A percentile compares a stretch with the other conserved stretches of the same genome.
These are phyloP conservation scores for Ceramica pisi DNA, from an alignment of 2,888 invertebrate species.

Conservation along the genomic window DNA sequence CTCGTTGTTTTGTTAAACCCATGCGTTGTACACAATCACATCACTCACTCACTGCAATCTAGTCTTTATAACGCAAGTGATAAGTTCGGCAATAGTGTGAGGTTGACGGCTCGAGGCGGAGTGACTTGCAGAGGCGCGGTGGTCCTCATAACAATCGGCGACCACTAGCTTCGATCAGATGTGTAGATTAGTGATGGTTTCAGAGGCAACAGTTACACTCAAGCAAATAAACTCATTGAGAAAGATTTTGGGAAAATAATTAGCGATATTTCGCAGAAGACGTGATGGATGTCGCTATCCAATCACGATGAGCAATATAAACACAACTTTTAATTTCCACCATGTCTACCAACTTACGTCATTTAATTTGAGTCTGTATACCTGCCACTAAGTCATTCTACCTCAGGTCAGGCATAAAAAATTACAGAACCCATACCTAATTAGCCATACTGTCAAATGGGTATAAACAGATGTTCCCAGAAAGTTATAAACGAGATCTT, in stretches of 20 bases:
- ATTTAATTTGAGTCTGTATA: too few species aligned
- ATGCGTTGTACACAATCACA: slow-evolving; percentile 65
- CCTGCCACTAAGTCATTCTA: too few species aligned
- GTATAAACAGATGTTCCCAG: too few species aligned
- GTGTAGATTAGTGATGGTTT: slow-evolving; percentile 48
- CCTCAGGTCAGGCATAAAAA: too few species aligned
- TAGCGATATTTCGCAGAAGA: too few species aligned
- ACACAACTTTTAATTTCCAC: not conserved
- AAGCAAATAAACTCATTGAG: not conserved
- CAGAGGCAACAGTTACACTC: slow-evolving; percentile 43
- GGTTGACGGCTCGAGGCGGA: slow-evolving; percentile 58
- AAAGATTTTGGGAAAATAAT: not conserved
- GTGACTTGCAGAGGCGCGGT: slow-evolving; percentile 88
- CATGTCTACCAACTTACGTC: too few species aligned
- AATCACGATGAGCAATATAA: not conserved
- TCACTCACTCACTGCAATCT: slow-evolving; percentile 41
- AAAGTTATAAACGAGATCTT: too few species aligned
- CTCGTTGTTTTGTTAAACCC: slow-evolving; percentile 76
- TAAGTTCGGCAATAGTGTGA: slow-evolving; percentile 59
- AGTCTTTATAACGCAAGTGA: slow-evolving; percentile 38
- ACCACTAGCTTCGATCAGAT: slow-evolving; percentile 75
- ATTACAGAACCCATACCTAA: too few species aligned
- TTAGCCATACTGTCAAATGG: too few species aligned
- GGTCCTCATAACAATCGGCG: slow-evolving; percentile 83
- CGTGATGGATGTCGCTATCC: too few species aligned